Evolutionary conservation across 2,797 vertebrate species (phyloP).

Genomic region (Rhynchonycteris naso): DNA sequence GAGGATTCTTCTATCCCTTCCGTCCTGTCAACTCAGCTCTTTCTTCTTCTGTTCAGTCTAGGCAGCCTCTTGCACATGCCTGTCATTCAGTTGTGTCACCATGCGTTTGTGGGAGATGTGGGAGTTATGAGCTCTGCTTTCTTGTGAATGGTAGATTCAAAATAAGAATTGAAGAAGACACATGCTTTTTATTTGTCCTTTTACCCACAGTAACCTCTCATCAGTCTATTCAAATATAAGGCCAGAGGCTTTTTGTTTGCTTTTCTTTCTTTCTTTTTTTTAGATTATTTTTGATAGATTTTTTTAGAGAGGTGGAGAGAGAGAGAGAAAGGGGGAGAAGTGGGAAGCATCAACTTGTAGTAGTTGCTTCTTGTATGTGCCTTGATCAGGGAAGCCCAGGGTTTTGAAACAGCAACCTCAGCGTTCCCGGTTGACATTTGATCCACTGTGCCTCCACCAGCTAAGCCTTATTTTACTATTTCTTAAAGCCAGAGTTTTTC

Average conservation of each 20-base stretch:
- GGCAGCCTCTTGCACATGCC: not conserved
- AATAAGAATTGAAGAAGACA: not conserved
- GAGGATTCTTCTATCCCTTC: not conserved
- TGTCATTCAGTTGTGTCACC: not conserved
- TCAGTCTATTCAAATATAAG: not conserved
- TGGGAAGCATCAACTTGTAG: no score
- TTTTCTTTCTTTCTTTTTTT: no score
- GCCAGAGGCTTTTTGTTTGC: not conserved
- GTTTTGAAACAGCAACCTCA: no score
- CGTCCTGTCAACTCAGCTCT: slow-evolving; percentile 54
- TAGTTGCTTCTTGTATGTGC: not conserved
- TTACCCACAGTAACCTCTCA: not conserved
- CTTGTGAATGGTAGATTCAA: not conserved
- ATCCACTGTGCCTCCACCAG: no score
- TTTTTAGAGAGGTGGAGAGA: not conserved
- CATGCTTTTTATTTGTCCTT: not conserved
- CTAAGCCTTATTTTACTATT: no score
- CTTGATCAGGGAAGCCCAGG: no score
- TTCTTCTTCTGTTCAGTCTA: slow-evolving; percentile 29
- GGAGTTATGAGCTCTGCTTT: not conserved
- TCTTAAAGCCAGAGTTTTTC: not conserved
- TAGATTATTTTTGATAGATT: no score
- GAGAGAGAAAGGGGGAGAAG: not conserved
- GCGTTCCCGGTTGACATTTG: no score
- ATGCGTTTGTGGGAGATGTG: no score